Evolutionary conservation across 2,113 vertebrate genomes (phyloP), one percentile per base, ranked within the genome.

Genomic region (Bos indicus): DNA sequence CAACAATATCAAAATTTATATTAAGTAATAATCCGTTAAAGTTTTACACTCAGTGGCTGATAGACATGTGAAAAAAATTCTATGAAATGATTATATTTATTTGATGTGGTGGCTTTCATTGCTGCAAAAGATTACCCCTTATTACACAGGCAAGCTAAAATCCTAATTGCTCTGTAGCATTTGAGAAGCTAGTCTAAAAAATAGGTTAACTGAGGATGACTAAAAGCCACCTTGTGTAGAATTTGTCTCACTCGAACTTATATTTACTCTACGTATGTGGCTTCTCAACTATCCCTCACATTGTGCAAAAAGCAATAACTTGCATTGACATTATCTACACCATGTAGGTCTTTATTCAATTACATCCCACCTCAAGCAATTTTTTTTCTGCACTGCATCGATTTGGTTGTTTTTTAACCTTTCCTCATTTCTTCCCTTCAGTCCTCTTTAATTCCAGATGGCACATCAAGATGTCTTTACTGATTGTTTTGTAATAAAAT

Each of bases 241-340:
- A 64, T 98, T 51, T 96, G 52, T 88, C 59, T 97, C 86, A 36
- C 23, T 97, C 3, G 1, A 78, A 12, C 15, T 82, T 96, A 16
- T 51, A 33, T 91, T 97, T 96, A 64, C 80, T 97, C 17, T 83
- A 6, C 36, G 5, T 77, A 15, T 40, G 60, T 88, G 83, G 14
- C 82, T 97, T 81, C 96, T 95, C 46, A 97, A 54, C 87, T 87
- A 56, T 90, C 0, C 0, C 36, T 52, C 16, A 59, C 59, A 43
- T 85, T 96, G 83, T 60, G 80, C 83, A 95, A 92, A 98, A 97
- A 95, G 52, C 80, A 97, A 77, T 98, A 98, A 96, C 90, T 96
- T 95, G 40, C 80, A 90, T 77, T 98, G 96, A 97, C 95, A 92
- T 96, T 98, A 98, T 97, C 98, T 98, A 80, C 2, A 88, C 60